phyloP scores from a whole-genome alignment of 2,797 vertebrate genomes.

The Champsocephalus gunnari region DNA sequence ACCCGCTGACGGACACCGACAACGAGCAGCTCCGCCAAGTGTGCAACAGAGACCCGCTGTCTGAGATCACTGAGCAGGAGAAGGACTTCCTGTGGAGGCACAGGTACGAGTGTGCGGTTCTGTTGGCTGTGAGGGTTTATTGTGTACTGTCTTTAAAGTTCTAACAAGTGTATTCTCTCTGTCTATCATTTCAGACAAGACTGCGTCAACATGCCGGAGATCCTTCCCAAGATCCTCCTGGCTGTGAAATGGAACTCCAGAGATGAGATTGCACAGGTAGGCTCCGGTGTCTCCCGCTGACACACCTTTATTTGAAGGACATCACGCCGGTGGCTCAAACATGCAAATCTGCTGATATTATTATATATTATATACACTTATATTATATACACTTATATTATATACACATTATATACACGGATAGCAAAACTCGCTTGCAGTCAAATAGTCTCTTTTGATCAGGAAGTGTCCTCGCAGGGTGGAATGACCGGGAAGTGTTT shows the following conservation, averaged over 20 bases:
- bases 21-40: slow-evolving; percentile 96
- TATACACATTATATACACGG: too few relatives aligned
- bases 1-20: slow-evolving; percentile 93
- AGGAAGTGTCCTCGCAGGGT: too few relatives aligned
- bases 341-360: slow-evolving; percentile 28
- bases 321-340: background rate
- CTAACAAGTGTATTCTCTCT: background rate
- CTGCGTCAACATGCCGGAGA: slow-evolving; percentile 94
- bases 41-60: slow-evolving; percentile 95
- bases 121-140: background rate
- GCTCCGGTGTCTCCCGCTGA: slow-evolving; percentile 45
- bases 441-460: too few relatives aligned
- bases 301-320: slow-evolving; percentile 28
- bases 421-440: too few relatives aligned
- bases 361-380: too few relatives aligned
- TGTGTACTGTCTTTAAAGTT: background rate
- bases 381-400: too few relatives aligned
- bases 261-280: slow-evolving; percentile 98
- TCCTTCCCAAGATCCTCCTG: slow-evolving; percentile 96
- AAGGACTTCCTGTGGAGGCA: slow-evolving; percentile 99
- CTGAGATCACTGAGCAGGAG: slow-evolving; percentile 99
- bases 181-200: slow-evolving; percentile 87
- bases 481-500: too few relatives aligned
- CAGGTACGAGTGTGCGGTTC: slow-evolving; percentile 83
- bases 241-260: slow-evolving; percentile 99